Percentiles rank a stretch among this genome's conserved stretches.
Conservation (phyloP, 2,113 vertebrate species). For the Limanda limanda region DNA sequence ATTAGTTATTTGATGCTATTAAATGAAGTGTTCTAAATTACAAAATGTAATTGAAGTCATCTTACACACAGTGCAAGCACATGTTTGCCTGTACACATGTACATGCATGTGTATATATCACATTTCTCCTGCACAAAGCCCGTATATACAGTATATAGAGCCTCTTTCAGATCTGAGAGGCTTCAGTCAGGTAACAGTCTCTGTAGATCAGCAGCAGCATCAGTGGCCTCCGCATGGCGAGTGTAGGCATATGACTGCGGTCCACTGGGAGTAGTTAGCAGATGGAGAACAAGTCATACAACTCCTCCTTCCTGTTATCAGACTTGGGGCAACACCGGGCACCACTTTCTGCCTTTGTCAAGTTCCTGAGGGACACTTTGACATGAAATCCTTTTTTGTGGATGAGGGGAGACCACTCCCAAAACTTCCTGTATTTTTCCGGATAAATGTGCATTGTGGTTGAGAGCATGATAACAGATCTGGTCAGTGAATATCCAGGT, state of each 20-base stretch:
- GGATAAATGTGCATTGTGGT: conserved; percentile 51
- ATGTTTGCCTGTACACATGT: conserved; percentile 10
- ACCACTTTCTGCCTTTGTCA: conserved; percentile 59
- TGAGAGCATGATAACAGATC: conserved; percentile 32
- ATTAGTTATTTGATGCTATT: no score
- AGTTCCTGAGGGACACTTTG: conserved; percentile 59
- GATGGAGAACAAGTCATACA: conserved; percentile 49
- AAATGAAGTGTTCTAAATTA: no score
- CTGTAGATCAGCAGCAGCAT: conserved; percentile 50
- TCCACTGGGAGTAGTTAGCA: conserved; percentile 69
- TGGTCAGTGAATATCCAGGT: background rate
- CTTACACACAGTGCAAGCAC: background rate
- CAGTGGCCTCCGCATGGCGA: conserved; percentile 40
- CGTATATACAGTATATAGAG: conserved; percentile 3
- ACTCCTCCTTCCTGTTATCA: conserved; percentile 59
- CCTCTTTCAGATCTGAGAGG: conserved; percentile 16
- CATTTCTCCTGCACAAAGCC: conserved; percentile 13
- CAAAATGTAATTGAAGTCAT: no score
- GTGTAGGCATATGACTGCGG: conserved; percentile 46
- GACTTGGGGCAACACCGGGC: conserved; percentile 59
- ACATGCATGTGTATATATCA: conserved; percentile 14
- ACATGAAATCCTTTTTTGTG: conserved; percentile 64
- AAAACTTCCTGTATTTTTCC: conserved; percentile 47
- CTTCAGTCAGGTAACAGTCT: conserved; percentile 47
- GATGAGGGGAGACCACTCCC: conserved; percentile 51